Evolutionary conservation across 2,888 invertebrate genomes (phyloP).

Genomic region (Ptychoptera albimana): DNA sequence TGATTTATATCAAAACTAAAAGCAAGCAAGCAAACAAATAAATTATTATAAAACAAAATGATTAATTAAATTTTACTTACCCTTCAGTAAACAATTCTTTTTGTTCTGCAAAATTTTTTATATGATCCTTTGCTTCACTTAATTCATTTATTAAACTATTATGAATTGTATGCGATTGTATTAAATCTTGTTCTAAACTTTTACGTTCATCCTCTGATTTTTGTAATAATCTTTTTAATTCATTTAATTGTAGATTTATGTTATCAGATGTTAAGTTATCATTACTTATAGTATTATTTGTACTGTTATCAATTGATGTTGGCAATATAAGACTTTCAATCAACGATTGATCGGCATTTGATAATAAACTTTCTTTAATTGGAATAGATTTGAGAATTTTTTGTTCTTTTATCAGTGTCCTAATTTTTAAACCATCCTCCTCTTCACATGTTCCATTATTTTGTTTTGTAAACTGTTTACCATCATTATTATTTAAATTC

Average conservation of each 20-base stretch:
- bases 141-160: constrained; percentile 37
- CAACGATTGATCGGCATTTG: constrained; percentile 20
- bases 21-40: not conserved
- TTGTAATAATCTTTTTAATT: constrained; percentile 33
- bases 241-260: constrained; percentile 36
- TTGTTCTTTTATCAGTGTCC: not conserved
- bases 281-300: constrained; percentile 11
- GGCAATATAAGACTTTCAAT: constrained; percentile 1
- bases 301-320: constrained; percentile 9
- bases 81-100: constrained; percentile 39
- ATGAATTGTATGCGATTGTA: constrained; percentile 40
- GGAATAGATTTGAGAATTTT: constrained; percentile 22
- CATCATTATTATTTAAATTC: constrained; percentile 17
- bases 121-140: constrained; percentile 26
- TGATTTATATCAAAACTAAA: constrained; percentile 9
- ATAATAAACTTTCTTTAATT: constrained; percentile 19
- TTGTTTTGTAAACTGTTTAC: constrained; percentile 14
- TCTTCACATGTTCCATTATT: constrained; percentile 14
- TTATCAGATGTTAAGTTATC: constrained; percentile 19
- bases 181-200: constrained; percentile 41
- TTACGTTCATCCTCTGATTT: constrained; percentile 28
- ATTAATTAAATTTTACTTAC: constrained; percentile 20
- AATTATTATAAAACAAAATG: not conserved
- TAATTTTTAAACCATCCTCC: constrained; percentile 18
- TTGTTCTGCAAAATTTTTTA: constrained; percentile 29